Base-by-base conservation (phyloP, 2,888 invertebrate species). In the Archips crataeganus region DNA sequence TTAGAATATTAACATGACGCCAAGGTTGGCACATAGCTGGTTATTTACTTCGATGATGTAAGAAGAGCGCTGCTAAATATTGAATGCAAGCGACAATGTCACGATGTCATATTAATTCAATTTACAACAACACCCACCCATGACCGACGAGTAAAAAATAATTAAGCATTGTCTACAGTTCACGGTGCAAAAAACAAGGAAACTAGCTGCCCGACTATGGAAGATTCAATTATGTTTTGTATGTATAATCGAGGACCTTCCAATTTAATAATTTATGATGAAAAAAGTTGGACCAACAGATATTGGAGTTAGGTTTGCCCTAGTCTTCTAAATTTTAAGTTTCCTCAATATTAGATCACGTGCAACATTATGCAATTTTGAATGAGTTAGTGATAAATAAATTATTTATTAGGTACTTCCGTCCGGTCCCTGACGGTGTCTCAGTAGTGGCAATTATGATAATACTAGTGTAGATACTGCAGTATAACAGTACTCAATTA, bases 31-130 rank as follows among this genome's bases (percentile, higher is more conserved):
- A 13, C 36, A 45, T 10, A 54, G 47, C 23, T n/a, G 23, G 57
- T 32, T 69, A 71, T 71, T 69, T 72, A 59, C 36, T 63, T 59
- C 69, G 76, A 76, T 83, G 84, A 84, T 82, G 79, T 84, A 84
- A 47, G 42, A 49, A 11, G 68, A 61, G 23, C 59, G 42, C 60
- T 42, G 69, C 64, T 69, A 70, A 74, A 74, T 65, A 65, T 70
- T 60, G 77, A 78, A 82, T 85, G 82, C 71, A 76, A 80, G 67
- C 80, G 77, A 78, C 81, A 82, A 78, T 84, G 81, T 79, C 80
- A 78, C 77, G 77, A 9, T 61, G 71, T 78, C n/a, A 72, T 75
- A 57, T 39, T 75, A 68, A 76, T 75, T 79, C 54, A 71, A 75
- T 76, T 77, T 68, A 79, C 69, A 71, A 64, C 13, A 61, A 60